Percentiles rank a stretch among this genome's conserved stretches.
Conservation (phyloP, 2,113 vertebrate genomes). For the Pipra filicauda region DNA sequence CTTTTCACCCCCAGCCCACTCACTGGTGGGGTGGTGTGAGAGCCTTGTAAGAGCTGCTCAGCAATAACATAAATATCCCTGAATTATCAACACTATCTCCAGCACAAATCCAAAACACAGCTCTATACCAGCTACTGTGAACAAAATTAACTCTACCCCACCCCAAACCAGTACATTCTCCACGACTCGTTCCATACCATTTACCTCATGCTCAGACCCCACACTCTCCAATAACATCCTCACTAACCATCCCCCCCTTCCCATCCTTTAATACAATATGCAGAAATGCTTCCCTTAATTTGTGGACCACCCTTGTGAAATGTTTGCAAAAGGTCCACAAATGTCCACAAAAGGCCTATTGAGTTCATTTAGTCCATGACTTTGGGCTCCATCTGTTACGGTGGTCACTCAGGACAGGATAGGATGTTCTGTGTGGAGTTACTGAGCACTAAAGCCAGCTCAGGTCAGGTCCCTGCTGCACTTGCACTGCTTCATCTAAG, state of each 20-base stretch:
- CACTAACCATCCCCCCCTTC: neutral
- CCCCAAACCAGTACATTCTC: neutral
- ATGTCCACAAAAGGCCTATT: neutral
- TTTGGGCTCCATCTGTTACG: neutral
- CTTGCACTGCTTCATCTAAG: neutral
- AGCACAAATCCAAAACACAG: neutral
- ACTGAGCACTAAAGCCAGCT: neutral
- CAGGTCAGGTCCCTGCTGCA: neutral
- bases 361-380: neutral
- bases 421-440: neutral
- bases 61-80: neutral
- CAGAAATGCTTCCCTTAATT: neutral
- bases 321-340: neutral
- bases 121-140: neutral
- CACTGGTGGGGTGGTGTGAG: neutral
- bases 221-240: neutral
- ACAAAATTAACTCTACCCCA: neutral
- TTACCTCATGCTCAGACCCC: neutral
- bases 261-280: neutral
- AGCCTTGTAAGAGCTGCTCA: neutral
- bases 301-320: neutral
- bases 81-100: neutral
- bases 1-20: neutral
- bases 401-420: neutral
- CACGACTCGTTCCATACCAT: neutral